Base-by-base conservation (phyloP, 2,888 invertebrate genomes). In the Galeruca laticollis region DNA sequence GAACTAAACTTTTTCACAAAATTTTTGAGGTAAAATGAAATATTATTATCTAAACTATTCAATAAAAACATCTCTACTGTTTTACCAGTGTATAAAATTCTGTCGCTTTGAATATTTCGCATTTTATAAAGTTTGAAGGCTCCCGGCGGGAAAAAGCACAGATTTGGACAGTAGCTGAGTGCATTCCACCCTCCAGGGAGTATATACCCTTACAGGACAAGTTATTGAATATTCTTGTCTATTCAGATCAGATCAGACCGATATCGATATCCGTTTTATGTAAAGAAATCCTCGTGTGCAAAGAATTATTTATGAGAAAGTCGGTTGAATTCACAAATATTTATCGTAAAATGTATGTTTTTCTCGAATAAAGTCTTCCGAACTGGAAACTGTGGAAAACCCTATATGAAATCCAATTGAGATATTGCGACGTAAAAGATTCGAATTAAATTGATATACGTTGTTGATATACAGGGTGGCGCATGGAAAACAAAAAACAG, bases 131-230 rank as follows among this genome's bases (percentile, higher is more conserved):
- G 79, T 82, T 81, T 82, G 81, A 81, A 78, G 78, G 73, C 83
- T 76, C 82, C 67, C 62, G 83, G 82, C 62, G 83, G 82, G 82
- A 78, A 76, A 73, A 78, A 74, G 72, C 80, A 66, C 78, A 82
- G 83, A 84, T 84, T 84, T 84, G 84, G 84, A 83, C 84, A 84
- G 80, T 82, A 81, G 80, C 77, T 83, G 83, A 83, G 83, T 83
- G 83, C 82, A 82, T 77, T 64, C 70, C 74, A 75, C 74, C 79
- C 79, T 75, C 76, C 62, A 56, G 81, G 83, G 82, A 82, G 77
- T 77, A 76, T 69, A 74, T 73, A 78, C 78, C 77, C 79, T 78
- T 76, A 77, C 75, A 80, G 77, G 80, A 79, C 80, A 80, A 79
- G 79, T 79, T 80, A 80, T 82, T 82, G 80, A 81, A 81, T 81